Evolutionary conservation across 2,797 vertebrate genomes (phyloP).

Genomic region (Ptychobarbus kaznakovi): DNA sequence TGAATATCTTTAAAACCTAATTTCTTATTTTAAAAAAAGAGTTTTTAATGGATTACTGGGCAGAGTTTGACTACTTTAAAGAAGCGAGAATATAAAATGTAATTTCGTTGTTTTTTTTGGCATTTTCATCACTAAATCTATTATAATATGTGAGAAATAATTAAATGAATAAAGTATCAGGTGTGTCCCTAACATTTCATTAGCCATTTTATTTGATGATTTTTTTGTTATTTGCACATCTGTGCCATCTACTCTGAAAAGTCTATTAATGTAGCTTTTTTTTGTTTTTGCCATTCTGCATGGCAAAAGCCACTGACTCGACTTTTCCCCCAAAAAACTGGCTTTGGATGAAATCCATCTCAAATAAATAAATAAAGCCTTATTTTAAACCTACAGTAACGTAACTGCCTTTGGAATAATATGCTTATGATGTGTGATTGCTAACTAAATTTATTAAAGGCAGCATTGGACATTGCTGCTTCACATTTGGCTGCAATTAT

Average conservation of each 20-base stretch:
- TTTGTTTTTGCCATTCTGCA: not conserved
- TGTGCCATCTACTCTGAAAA: not conserved
- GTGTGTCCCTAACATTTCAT: not conserved
- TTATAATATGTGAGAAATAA: not conserved
- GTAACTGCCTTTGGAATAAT: conserved; percentile 2
- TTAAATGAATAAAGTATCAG: not conserved
- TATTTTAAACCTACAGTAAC: not conserved
- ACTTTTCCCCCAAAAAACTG: not conserved
- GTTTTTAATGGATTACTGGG: not conserved
- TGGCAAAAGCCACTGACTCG: not conserved
- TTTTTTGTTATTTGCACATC: not conserved
- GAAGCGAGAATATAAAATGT: not conserved
- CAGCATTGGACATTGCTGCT: not conserved
- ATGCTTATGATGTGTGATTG: not conserved
- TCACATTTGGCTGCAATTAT: not conserved
- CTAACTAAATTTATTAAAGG: not conserved
- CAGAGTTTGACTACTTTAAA: not conserved
- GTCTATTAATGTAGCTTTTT: not conserved
- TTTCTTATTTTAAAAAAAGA: not conserved
- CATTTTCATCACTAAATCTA: not conserved
- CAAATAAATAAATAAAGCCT: not conserved
- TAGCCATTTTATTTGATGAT: not conserved
- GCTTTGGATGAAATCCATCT: not conserved
- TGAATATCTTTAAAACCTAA: not conserved
- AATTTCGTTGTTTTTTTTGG: not conserved